Evolutionary conservation across 2,797 vertebrate species (phyloP), one percentile per base, ranked within the genome.

Genomic region (Gorsachius magnificus): DNA sequence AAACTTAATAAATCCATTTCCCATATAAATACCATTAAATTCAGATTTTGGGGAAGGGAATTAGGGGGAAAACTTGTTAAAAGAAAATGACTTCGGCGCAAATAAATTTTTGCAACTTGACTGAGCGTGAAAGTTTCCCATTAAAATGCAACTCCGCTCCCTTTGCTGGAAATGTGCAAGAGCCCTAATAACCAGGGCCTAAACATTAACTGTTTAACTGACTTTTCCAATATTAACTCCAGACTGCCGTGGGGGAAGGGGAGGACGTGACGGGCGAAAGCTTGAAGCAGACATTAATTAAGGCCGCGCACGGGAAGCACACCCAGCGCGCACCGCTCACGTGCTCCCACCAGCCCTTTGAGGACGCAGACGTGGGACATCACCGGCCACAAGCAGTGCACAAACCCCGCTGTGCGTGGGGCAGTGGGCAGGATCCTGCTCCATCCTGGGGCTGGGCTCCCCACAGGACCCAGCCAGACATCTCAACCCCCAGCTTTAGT

Each of bases 161-260:
- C 69, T 87, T 93, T 50, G 92, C 93, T 93, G 77, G 71, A 92
- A 95, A 91, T 85, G 84, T 94, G 86, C 61, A 41, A 80, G 60
- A 74, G 84, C 92, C 92, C 92, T 88, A 89, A 95, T 93, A 95
- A 95, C 82, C 82, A 83, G 45, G 43, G 71, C 91, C 95, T 95
- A 95, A 95, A 95, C 89, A 89, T 96, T 97, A 96, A 97, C 95
- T 68, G 69, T 95, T 96, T 97, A 95, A 97, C 96, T 65, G 94
- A 79, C 84, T 90, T 91, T 93, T 95, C 94, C 86, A 97, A 95
- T 95, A 96, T 97, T 95, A 96, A 95, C 96, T 94, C 75, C 71
- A 78, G 71, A 18, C 77, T 71, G 87, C 90, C 9, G 2, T 3
- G 84, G 94, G 93, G 92, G 92, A 87, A 93, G 93, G 96, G 80